Conservation (phyloP, 2,797 vertebrate species). For the Heliangelus exortis region DNA sequence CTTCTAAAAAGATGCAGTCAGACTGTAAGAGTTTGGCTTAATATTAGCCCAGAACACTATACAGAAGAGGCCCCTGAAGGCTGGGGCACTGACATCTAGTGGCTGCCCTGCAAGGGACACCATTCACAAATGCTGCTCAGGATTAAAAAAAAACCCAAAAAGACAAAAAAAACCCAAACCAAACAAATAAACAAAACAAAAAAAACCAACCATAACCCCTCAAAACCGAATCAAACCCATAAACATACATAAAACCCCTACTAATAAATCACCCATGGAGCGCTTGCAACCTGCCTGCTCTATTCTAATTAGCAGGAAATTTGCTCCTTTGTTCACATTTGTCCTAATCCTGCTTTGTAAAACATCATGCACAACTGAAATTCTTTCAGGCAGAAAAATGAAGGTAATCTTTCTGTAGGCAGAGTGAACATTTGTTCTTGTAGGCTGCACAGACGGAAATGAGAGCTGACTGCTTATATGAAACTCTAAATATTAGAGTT, state of each 20-base stretch:
- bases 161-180: too few species aligned
- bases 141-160: not conserved
- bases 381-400: not conserved
- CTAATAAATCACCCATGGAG: not conserved
- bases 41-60: not conserved
- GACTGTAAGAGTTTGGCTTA: not conserved
- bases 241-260: too few species aligned
- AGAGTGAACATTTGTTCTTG: not conserved
- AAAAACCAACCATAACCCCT: too few species aligned
- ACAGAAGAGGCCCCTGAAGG: not conserved
- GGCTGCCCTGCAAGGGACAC: not conserved
- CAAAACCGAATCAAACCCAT: too few species aligned
- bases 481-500: slow-evolving; percentile 36
- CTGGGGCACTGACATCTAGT: slow-evolving; percentile 46
- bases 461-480: not conserved
- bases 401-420: not conserved
- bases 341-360: not conserved
- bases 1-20: not conserved
- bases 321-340: not conserved
- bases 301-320: not conserved
- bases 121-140: not conserved
- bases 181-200: too few species aligned
- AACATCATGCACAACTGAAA: not conserved
- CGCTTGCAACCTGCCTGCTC: not conserved
- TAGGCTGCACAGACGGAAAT: not conserved